Percentiles rank a stretch among this genome's conserved stretches.
phyloP scores from a whole-genome alignment of 2,797 vertebrate species.

The Cyclopterus lumpus region DNA sequence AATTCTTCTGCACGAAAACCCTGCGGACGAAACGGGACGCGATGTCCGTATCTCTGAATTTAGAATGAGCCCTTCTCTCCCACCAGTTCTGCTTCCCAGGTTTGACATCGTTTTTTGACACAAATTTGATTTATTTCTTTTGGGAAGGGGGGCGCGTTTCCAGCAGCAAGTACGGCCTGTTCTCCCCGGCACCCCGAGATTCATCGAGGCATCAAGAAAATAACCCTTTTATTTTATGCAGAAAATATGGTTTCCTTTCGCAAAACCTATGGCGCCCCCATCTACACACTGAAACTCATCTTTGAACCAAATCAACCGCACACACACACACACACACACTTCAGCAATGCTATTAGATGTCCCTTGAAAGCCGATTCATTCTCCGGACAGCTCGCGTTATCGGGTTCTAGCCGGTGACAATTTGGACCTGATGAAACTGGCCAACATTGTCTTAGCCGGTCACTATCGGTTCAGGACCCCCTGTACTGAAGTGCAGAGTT shows the following conservation, averaged over 20 bases:
- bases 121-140: too few species aligned
- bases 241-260: constrained; percentile 8
- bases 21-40: too few species aligned
- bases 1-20: background rate
- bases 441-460: constrained; percentile 20
- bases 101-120: too few species aligned
- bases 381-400: constrained; percentile 22
- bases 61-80: too few species aligned
- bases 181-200: constrained; percentile 41
- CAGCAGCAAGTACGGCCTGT: constrained; percentile 30
- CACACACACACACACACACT: background rate
- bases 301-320: constrained; percentile 2
- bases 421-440: constrained; percentile 26
- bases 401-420: background rate
- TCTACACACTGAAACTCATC: background rate
- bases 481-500: too few species aligned
- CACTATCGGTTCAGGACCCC: constrained; percentile 7
- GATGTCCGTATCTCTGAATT: too few species aligned
- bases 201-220: constrained; percentile 47
- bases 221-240: constrained; percentile 6
- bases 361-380: constrained; percentile 3
- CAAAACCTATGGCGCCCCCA: background rate
- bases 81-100: constrained; percentile 18
- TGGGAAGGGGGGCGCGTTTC: constrained; percentile 27
- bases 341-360: constrained; percentile 1